A percentile compares a stretch with the other conserved stretches of the same genome.
Evolutionary conservation across 1,140 invertebrate genomes (phyloP).

Genomic region (Aphelenchoides fujianensis): DNA sequence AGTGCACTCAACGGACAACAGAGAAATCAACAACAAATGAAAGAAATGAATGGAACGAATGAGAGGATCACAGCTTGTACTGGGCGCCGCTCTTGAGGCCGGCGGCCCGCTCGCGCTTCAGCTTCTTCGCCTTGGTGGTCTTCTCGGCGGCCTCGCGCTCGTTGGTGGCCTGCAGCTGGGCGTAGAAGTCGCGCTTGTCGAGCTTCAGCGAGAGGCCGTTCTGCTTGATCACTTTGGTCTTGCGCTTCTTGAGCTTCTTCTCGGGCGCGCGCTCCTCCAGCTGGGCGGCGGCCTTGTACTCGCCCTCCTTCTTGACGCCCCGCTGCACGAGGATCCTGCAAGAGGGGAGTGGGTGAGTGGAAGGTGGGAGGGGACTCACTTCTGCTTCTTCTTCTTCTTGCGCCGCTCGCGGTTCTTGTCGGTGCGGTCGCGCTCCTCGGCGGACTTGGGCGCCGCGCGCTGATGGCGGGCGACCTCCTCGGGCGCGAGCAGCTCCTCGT

Average conservation of each 20-base stretch:
- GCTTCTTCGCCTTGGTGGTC: constrained; percentile 19
- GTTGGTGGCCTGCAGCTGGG: too few species aligned
- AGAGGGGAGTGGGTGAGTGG: too few species aligned
- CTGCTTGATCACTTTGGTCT: constrained; percentile 80
- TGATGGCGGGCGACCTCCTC: constrained; percentile 70
- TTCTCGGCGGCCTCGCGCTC: constrained; percentile 15
- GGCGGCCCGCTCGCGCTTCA: neutral
- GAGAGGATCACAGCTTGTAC: constrained; percentile 21
- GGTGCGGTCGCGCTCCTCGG: constrained; percentile 74
- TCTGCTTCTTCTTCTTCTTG: too few species aligned
- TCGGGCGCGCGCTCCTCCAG: too few species aligned
- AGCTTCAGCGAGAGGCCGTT: constrained; percentile 46
- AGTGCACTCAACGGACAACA: too few species aligned
- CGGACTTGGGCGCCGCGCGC: constrained; percentile 76
- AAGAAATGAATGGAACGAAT: too few species aligned
- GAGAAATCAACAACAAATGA: too few species aligned
- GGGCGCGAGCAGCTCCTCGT: constrained; percentile 79
- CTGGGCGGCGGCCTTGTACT: too few species aligned
- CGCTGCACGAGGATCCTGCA: too few species aligned
- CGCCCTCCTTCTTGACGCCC: too few species aligned
- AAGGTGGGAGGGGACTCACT: too few species aligned
- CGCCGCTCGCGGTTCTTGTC: too few species aligned
- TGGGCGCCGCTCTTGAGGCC: neutral
- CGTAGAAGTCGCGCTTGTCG: neutral
- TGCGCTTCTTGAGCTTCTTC: constrained; percentile 81